phyloP scores from a whole-genome alignment of 37 sponge, comb jelly and placozoan species.

The Oscarella lobularis region DNA sequence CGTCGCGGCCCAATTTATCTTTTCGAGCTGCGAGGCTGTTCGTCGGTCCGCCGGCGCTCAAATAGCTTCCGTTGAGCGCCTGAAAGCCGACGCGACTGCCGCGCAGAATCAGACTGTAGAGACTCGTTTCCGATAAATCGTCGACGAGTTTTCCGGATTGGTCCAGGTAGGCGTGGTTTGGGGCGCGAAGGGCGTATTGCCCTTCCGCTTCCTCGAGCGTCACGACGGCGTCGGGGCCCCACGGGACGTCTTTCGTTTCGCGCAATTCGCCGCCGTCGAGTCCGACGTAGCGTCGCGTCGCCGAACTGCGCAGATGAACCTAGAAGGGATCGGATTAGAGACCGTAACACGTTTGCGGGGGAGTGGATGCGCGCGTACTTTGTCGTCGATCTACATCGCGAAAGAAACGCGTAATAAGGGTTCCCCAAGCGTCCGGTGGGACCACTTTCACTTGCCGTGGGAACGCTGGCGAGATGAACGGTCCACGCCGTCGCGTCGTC shows the following conservation, averaged over 20 bases:
- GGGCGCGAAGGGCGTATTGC: background rate
- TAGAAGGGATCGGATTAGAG: background rate
- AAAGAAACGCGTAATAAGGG: too few relatives aligned
- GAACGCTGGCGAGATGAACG: background rate
- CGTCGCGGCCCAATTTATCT: background rate
- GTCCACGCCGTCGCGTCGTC: background rate
- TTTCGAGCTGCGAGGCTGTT: background rate
- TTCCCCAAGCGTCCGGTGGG: background rate
- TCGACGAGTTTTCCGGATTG: background rate
- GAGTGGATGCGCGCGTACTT: too few relatives aligned
- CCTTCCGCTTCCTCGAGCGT: slow-evolving; percentile 1
- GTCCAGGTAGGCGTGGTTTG: background rate
- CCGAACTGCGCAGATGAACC: background rate
- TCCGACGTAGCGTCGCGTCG: background rate
- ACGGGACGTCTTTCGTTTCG: background rate
- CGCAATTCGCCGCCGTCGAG: background rate
- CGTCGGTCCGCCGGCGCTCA: background rate
- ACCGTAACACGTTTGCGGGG: background rate
- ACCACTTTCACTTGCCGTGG: background rate
- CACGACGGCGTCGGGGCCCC: background rate
- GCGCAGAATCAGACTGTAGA: background rate
- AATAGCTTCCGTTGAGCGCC: background rate
- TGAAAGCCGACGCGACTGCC: background rate
- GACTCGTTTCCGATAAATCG: background rate
- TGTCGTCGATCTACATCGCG: too few relatives aligned